Evolutionary conservation across 1,140 invertebrate species (phyloP), one percentile per base, ranked within the genome.

Genomic region (Agrypnia vestita): DNA sequence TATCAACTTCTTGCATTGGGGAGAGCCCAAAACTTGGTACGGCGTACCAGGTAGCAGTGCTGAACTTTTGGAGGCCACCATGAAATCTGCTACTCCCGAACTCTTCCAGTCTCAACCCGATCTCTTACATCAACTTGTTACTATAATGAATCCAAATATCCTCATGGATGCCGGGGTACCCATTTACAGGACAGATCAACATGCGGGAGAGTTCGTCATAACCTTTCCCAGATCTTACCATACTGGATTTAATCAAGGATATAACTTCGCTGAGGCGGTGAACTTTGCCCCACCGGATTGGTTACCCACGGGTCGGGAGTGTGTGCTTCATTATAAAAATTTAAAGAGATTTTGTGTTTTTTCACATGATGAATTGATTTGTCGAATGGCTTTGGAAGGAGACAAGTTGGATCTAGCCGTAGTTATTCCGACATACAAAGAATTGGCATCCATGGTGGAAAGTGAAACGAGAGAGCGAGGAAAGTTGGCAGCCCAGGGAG

Each of bases 221-320:
- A 99, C 99, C 49, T 99, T 99, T 89, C 99, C 99, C 0, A 91
- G 99, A 84, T 97, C 98, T 47, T 99, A 99, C 90, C 99, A 99
- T 90, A 97, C 98, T 67, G 99, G 99, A 15, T 99, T 99, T 85
- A 99, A 99, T 91, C 98, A 99, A 89, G 99, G 99, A 15, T 99
- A 99, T 85, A 99, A 99, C 88, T 99, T 99, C 91, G 99, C 99
- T 71, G 99, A 99, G 91, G 99, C 99, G 80, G 98, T 99, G 1
- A 99, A 99, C 89, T 99, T 99, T 92, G 98, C 98, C 78, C 97
- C 98, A 46, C 95, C 98, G 81, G 98, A 99, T 91, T 99, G 99
- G 99, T 89, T 99, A 12, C 92, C 95, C 84, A 94, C 99, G 86
- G 99, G 99, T 0, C 92, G 98, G 73, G 94, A 96, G 53, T 99